These are phyloP conservation scores for Microcebus jonahi DNA, from an alignment of 2,113 vertebrate genomes.

Conservation along the genomic window DNA sequence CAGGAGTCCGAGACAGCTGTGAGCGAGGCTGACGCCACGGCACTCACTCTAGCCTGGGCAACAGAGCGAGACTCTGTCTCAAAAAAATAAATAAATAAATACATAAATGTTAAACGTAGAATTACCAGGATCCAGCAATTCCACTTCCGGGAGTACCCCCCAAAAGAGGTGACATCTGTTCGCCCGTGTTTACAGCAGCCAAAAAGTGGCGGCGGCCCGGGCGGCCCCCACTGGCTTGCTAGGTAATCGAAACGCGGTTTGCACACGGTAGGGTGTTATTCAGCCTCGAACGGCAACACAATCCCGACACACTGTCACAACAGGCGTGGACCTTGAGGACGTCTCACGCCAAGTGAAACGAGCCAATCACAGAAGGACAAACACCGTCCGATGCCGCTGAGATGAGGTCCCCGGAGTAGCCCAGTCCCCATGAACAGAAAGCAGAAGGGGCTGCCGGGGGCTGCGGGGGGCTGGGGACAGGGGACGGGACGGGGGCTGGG, in stretches of 20 bases:
- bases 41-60: not conserved
- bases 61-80: not conserved
- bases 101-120: not conserved
- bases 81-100: not conserved
- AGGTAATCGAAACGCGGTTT: too few relatives aligned
- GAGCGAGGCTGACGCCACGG: not conserved
- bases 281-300: not conserved
- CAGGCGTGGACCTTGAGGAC: not conserved
- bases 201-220: not conserved
- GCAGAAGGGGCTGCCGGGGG: too few relatives aligned
- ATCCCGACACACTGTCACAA: not conserved
- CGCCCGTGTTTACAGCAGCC: not conserved
- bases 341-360: not conserved
- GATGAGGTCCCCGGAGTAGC: not conserved
- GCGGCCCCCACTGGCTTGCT: not conserved
- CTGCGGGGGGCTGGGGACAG: too few relatives aligned
- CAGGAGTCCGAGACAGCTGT: not conserved
- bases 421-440: not conserved
- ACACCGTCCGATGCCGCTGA: not conserved
- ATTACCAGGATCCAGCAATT: not conserved
- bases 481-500: too few relatives aligned
- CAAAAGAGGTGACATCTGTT: not conserved
- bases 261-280: not conserved
- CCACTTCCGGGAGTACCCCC: not conserved
- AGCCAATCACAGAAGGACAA: not conserved